These are phyloP conservation scores for Platycercus adscitus DNA, from an alignment of 2,113 vertebrate species.

Conservation along the genomic window DNA sequence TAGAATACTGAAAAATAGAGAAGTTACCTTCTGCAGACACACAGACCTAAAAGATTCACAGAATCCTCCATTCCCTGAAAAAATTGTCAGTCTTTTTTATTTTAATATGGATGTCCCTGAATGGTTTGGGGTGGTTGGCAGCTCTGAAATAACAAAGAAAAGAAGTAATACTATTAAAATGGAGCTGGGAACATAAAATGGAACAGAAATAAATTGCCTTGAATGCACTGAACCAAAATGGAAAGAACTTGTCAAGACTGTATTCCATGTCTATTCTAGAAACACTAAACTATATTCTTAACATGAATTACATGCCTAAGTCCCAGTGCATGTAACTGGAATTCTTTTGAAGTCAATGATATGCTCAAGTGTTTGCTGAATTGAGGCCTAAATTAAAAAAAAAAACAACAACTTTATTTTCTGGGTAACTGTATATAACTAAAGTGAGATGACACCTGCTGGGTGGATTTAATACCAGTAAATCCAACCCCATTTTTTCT, in stretches of 20 bases:
- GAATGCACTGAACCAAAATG: not conserved
- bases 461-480: not conserved
- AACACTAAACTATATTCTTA: not conserved
- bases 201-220: not conserved
- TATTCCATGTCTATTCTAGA: not conserved
- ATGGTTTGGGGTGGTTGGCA: not conserved
- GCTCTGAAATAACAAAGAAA: not conserved
- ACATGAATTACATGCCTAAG: not conserved
- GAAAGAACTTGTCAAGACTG: not conserved
- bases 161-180: not conserved
- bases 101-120: not conserved
- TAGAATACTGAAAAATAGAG: not conserved
- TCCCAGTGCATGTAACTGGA: rapidly evolving
- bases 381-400: not conserved
- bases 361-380: not conserved
- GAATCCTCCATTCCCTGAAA: not conserved
- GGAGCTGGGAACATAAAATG: not conserved
- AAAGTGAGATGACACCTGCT: not conserved
- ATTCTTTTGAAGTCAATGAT: not conserved
- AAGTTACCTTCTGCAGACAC: not conserved
- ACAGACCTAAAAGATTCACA: not conserved
- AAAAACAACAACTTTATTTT: not conserved
- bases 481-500: not conserved
- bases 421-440: not conserved
- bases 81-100: not conserved